These are phyloP conservation scores for Tragopan temminckii DNA, from an alignment of 2,797 vertebrate species.

Conservation along the genomic window DNA sequence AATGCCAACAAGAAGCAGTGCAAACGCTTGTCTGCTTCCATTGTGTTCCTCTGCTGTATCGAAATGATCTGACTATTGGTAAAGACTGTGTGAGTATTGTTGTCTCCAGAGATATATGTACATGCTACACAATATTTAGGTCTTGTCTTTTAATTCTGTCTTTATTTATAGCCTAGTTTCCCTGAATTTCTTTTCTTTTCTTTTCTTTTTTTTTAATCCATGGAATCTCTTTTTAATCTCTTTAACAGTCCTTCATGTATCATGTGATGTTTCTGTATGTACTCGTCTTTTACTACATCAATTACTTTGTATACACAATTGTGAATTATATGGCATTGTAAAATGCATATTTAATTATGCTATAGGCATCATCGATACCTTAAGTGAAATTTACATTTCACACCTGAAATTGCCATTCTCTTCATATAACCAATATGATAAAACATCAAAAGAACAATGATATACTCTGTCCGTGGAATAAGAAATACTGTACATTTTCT, in stretches of 20 bases:
- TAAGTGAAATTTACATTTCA: constrained; percentile 50
- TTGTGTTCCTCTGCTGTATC: neutral
- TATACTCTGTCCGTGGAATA: constrained; percentile 31
- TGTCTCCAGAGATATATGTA: neutral
- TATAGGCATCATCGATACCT: constrained; percentile 1
- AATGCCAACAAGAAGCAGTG: neutral
- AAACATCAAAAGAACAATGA: constrained; percentile 59
- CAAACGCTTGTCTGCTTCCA: neutral
- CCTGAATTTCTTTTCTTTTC: neutral
- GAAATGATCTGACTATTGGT: neutral
- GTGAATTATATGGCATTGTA: constrained; percentile 31
- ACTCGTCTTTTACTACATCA: constrained; percentile 6
- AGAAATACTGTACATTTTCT: constrained; percentile 47
- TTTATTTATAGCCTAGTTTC: neutral
- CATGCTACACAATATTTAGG: neutral
- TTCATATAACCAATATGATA: neutral
- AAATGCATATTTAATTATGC: constrained; percentile 48
- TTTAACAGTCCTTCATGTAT: neutral
- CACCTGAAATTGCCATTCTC: constrained; percentile 25
- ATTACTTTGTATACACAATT: constrained; percentile 32
- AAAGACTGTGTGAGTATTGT: neutral
- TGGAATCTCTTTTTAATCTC: neutral
- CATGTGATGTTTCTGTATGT: neutral
- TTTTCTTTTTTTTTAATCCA: neutral
- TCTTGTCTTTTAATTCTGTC: constrained; percentile 4